Evolutionary conservation across 2,888 invertebrate species (phyloP), one percentile per base, ranked within the genome.

Genomic region (Norana najaformis): DNA sequence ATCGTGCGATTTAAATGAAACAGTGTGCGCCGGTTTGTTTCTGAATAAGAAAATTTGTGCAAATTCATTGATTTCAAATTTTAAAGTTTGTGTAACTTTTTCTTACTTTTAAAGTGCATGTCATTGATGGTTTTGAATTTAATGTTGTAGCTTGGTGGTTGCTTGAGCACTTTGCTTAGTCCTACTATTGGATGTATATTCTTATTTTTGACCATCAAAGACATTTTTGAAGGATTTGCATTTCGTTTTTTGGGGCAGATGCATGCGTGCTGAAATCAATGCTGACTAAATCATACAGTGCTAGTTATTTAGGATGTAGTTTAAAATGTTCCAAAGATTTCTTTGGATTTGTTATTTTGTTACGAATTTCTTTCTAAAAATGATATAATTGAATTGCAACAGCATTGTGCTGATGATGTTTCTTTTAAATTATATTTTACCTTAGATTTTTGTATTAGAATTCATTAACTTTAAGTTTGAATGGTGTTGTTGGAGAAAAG

Each of bases 301-400:
- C 69, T 69, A 69, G 69, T n/a, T 69, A 69, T n/a, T 69, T 69
- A 30, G 30, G n/a, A 0, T 30, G 3, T 47, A 11, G n/a, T n/a
- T n/a, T 69, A 69, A 69, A 69, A n/a, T 69, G 69, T 69, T 69
- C n/a, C n/a, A n/a, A n/a, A 69, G 30, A 69, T 69, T 69, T 69
- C 6, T 69, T n/a, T 69, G n/a, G n/a, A 30, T 69, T 69, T 69
- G 69, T 69, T n/a, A n/a, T 69, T 69, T 53, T n/a, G 16, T 69
- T n/a, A 69, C n/a, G 69, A 69, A 69, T 69, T 69, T 11, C 1
- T 69, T 30, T 69, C n/a, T 30, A n/a, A 69, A 69, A 47, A 47
- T 47, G 20, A 47, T 47, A 23, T 47, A 23, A 47, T 6, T n/a
- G 30, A 69, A 69, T 69, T n/a, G 69, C 69, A 69, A n/a, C n/a